These are phyloP conservation scores for Tricholaema leucomelas DNA, from an alignment of 2,113 vertebrate genomes.

Conservation along the genomic window DNA sequence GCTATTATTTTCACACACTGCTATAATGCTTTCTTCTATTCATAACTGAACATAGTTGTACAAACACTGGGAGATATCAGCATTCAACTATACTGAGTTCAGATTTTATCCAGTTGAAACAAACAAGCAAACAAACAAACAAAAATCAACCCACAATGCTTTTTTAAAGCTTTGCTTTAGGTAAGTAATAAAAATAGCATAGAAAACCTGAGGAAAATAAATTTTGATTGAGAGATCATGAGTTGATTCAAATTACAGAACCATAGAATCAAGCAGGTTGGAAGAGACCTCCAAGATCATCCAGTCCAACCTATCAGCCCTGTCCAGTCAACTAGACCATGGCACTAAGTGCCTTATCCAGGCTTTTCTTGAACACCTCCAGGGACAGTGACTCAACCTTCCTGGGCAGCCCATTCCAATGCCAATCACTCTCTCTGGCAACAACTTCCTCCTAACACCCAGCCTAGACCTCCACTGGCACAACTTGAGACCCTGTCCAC, in stretches of 20 bases:
- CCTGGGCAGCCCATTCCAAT: too few relatives aligned
- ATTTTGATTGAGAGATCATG: background rate
- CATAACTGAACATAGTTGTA: background rate
- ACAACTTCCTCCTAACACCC: too few relatives aligned
- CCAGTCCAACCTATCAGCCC: too few relatives aligned
- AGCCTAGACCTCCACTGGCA: too few relatives aligned
- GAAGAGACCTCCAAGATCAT: too few relatives aligned
- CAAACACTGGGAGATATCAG: background rate
- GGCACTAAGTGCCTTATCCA: too few relatives aligned
- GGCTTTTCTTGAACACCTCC: too few relatives aligned
- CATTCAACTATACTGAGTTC: background rate
- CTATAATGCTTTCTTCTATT: background rate
- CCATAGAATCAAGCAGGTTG: too few relatives aligned
- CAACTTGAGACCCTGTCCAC: too few relatives aligned
- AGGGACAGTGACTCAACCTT: too few relatives aligned
- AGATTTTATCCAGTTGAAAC: background rate
- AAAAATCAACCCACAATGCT: background rate
- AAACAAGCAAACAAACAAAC: background rate
- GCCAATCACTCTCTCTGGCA: too few relatives aligned
- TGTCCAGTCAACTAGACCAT: too few relatives aligned
- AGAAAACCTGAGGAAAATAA: background rate
- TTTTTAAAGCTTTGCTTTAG: background rate
- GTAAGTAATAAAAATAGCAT: background rate
- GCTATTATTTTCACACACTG: background rate
- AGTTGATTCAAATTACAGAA: slow-evolving; percentile 13